A percentile compares a stretch with the other conserved stretches of the same genome.
phyloP scores from a whole-genome alignment of 2,113 vertebrate species.

The Oriolus oriolus region DNA sequence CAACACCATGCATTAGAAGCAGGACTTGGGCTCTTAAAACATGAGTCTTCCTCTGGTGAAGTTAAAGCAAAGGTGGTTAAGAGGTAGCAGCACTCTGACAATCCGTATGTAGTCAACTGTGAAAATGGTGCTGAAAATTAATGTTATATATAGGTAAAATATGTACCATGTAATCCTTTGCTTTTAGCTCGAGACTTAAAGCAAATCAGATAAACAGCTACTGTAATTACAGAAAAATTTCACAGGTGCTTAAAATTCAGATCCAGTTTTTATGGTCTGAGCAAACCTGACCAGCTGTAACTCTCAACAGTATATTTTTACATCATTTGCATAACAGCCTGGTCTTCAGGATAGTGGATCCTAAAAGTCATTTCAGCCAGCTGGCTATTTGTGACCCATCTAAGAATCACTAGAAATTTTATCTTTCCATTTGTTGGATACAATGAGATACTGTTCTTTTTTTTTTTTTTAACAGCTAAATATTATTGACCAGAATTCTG shows the following conservation, averaged over 20 bases:
- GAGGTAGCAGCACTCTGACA: not conserved
- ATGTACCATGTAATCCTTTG: not conserved
- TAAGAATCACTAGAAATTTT: not conserved
- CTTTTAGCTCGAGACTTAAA: conserved; percentile 11
- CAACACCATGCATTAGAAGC: not conserved
- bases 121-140: not conserved
- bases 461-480: not conserved
- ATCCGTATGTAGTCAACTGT: not conserved
- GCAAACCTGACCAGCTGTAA: not conserved
- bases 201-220: conserved; percentile 13
- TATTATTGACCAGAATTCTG: not conserved
- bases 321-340: not conserved
- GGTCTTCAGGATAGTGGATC: not conserved
- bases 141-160: not conserved
- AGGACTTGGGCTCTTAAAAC: not conserved
- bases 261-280: not conserved
- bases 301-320: not conserved
- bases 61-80: not conserved
- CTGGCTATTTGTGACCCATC: not conserved
- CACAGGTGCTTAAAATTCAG: conserved; percentile 18
- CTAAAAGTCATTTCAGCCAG: not conserved
- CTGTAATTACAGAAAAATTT: conserved; percentile 4
- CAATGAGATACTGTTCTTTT: not conserved
- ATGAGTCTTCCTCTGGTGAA: not conserved
- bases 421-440: not conserved